Percentiles rank a stretch among this genome's conserved stretches.
phyloP scores from a whole-genome alignment of 2,113 vertebrate genomes.

The Tupaia tana region DNA sequence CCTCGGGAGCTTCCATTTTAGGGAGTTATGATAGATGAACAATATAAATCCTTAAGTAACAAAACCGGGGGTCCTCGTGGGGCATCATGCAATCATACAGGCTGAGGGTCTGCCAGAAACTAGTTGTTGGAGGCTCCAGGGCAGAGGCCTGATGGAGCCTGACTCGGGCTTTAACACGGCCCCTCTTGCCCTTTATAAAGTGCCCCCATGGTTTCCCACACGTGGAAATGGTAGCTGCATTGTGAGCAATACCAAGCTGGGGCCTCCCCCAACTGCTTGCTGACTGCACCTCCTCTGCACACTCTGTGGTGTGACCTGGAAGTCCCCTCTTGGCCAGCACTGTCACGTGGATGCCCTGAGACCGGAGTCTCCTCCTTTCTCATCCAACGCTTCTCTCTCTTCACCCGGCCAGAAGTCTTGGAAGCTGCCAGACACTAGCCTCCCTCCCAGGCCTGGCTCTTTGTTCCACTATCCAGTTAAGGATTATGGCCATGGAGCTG shows the following conservation, averaged over 20 bases:
- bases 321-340: background rate
- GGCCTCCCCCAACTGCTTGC: background rate
- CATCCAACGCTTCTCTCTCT: background rate
- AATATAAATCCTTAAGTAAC: background rate
- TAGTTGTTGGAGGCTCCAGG: background rate
- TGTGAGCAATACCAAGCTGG: background rate
- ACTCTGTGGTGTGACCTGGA: background rate
- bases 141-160: background rate
- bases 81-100: no score
- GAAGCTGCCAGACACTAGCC: background rate
- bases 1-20: background rate
- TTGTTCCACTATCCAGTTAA: background rate
- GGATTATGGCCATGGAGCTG: no score
- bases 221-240: background rate
- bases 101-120: background rate
- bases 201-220: background rate
- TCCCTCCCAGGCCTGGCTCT: background rate
- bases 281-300: background rate
- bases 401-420: background rate
- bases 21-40: background rate
- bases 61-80: rapidly evolving
- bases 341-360: background rate
- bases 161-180: background rate
- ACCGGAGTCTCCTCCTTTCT: background rate
- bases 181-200: background rate